Evolutionary conservation across 2,888 invertebrate species (phyloP).

Genomic region (Dicycla oo): DNA sequence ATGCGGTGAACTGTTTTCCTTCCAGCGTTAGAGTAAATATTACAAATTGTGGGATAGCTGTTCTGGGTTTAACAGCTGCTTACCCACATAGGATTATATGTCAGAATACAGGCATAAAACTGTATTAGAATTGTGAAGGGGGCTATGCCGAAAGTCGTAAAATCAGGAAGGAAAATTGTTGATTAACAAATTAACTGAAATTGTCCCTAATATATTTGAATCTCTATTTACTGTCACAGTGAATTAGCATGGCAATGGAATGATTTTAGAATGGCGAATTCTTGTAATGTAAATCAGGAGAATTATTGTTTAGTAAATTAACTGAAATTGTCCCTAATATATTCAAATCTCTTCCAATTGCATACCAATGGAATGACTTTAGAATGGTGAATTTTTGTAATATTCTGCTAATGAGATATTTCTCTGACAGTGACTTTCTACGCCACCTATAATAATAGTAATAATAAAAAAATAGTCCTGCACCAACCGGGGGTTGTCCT

Average conservation of each 20-base stretch:
- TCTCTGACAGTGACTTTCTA: background rate
- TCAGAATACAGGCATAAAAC: too few species aligned
- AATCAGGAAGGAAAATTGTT: too few species aligned
- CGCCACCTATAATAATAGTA: too few species aligned
- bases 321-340: background rate
- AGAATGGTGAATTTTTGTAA: background rate
- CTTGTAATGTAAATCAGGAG: too few species aligned
- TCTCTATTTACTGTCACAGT: background rate
- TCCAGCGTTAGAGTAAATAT: constrained; percentile 50
- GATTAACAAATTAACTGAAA: background rate
- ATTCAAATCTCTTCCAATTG: background rate
- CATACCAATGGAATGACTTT: background rate
- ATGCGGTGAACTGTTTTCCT: constrained; percentile 59
- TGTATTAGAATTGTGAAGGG: too few species aligned
- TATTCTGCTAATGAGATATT: background rate
- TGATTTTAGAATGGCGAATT: too few species aligned
- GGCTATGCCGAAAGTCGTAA: background rate
- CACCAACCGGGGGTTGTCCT: too few species aligned
- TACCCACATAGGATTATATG: background rate
- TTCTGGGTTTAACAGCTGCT: constrained; percentile 4
- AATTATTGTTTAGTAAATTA: background rate
- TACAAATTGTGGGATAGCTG: constrained; percentile 41
- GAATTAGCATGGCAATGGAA: background rate
- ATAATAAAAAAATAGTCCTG: too few species aligned
- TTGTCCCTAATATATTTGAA: background rate